These are phyloP conservation scores for Clepsis dumicolana DNA, from an alignment of 2,888 invertebrate species.

Conservation along the genomic window DNA sequence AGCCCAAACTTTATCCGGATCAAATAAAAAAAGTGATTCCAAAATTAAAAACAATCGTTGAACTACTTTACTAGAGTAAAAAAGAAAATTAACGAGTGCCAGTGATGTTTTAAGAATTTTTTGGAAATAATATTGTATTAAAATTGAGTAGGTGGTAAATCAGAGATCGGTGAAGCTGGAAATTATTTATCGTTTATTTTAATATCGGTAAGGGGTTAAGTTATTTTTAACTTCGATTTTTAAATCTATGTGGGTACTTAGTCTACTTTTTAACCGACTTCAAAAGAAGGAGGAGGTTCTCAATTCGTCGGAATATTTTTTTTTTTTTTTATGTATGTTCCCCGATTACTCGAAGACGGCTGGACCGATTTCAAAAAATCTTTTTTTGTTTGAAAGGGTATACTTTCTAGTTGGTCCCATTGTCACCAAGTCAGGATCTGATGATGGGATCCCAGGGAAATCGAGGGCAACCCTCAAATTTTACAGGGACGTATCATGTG, in stretches of 20 bases:
- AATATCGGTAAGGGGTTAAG: not conserved
- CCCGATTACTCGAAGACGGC: too few relatives aligned
- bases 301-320: too few relatives aligned
- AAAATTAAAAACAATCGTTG: not conserved
- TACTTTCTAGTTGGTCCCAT: too few relatives aligned
- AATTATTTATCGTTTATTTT: not conserved
- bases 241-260: not conserved
- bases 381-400: too few relatives aligned
- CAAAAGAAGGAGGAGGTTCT: too few relatives aligned
- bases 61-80: not conserved
- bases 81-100: not conserved
- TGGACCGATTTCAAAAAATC: too few relatives aligned
- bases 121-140: not conserved
- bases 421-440: too few relatives aligned
- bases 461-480: too few relatives aligned
- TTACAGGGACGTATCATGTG: too few relatives aligned
- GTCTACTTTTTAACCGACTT: too few relatives aligned
- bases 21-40: not conserved
- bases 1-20: constrained; percentile 47
- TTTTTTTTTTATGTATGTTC: too few relatives aligned
- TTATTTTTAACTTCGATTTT: not conserved
- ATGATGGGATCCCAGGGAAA: too few relatives aligned
- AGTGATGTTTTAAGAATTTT: not conserved
- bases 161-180: not conserved
- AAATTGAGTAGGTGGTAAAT: not conserved